A percentile compares a stretch with the other conserved stretches of the same genome.
Evolutionary conservation across 2,888 invertebrate species (phyloP).

Genomic region (Schizotus pectinicornis): DNA sequence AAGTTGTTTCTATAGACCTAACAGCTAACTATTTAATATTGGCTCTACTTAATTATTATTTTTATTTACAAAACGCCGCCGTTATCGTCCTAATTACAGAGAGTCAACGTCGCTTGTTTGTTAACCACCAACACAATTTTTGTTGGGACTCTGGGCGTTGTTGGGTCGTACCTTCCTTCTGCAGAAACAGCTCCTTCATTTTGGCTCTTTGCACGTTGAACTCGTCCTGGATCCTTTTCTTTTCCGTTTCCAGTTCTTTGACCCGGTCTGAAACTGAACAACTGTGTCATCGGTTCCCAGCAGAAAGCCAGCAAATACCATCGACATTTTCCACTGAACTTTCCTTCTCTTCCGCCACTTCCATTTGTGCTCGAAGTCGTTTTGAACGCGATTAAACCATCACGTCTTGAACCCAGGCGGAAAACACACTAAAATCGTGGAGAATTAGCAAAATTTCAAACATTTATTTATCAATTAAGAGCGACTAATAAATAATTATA

Average conservation of each 20-base stretch:
- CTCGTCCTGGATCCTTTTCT: constrained; percentile 77
- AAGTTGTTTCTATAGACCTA: too few relatives aligned
- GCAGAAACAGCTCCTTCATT: constrained; percentile 90
- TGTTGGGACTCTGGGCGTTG: too few relatives aligned
- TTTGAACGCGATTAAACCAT: constrained; percentile 4
- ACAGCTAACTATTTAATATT: too few relatives aligned
- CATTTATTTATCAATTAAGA: neutral
- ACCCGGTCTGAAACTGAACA: constrained; percentile 33
- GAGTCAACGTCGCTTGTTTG: too few relatives aligned
- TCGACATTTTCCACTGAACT: constrained; percentile 15
- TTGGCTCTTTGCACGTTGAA: constrained; percentile 91
- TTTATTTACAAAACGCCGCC: too few relatives aligned
- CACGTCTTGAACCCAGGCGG: neutral
- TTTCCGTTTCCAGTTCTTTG: constrained; percentile 61
- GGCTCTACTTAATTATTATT: too few relatives aligned
- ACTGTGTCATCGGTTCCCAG: neutral
- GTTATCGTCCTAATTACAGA: too few relatives aligned
- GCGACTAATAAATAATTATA: constrained; percentile 1
- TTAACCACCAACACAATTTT: neutral
- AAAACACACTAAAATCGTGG: neutral
- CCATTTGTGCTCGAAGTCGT: constrained; percentile 11
- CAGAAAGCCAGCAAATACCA: constrained; percentile 8
- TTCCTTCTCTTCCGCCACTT: constrained; percentile 11
- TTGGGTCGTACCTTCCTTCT: constrained; percentile 82
- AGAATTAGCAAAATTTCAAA: too few relatives aligned